Conservation (phyloP, 1,140 invertebrate genomes). For the Rhopalosiphum padi region DNA sequence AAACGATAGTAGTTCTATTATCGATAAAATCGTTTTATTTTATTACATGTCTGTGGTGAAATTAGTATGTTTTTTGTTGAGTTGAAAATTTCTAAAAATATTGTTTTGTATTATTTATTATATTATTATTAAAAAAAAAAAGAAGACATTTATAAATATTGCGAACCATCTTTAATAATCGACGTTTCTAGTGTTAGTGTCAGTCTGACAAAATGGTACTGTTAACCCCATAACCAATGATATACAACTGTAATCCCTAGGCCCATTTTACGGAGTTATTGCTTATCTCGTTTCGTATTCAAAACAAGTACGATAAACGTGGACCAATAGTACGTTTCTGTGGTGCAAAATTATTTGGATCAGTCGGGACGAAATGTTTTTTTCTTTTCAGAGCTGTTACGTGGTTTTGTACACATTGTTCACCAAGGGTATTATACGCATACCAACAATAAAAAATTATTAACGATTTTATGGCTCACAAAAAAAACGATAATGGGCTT, state of each 20-base stretch:
- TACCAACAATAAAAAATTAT: slow-evolving; percentile 37
- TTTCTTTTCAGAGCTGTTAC: background rate
- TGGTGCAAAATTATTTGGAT: background rate
- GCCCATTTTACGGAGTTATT: slow-evolving; percentile 23
- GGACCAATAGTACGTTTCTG: slow-evolving; percentile 34
- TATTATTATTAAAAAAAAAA: background rate
- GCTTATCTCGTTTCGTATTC: slow-evolving; percentile 44
- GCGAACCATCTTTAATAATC: background rate
- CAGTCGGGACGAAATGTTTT: slow-evolving; percentile 6
- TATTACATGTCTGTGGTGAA: background rate
- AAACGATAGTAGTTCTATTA: background rate
- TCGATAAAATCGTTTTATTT: background rate
- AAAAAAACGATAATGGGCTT: background rate
- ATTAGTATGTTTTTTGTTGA: background rate
- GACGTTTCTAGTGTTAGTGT: background rate
- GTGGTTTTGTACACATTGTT: background rate
- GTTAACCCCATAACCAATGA: slow-evolving; percentile 5
- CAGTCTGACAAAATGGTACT: background rate
- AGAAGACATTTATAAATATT: slow-evolving; percentile 19
- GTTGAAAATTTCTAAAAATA: background rate
- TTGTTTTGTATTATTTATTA: too few relatives aligned
- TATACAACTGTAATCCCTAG: background rate
- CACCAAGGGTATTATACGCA: background rate
- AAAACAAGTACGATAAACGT: slow-evolving; percentile 41
- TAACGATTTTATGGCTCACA: background rate